Evolutionary conservation across 2,797 vertebrate species (phyloP).

Genomic region (Otolemur crassicaudatus): DNA sequence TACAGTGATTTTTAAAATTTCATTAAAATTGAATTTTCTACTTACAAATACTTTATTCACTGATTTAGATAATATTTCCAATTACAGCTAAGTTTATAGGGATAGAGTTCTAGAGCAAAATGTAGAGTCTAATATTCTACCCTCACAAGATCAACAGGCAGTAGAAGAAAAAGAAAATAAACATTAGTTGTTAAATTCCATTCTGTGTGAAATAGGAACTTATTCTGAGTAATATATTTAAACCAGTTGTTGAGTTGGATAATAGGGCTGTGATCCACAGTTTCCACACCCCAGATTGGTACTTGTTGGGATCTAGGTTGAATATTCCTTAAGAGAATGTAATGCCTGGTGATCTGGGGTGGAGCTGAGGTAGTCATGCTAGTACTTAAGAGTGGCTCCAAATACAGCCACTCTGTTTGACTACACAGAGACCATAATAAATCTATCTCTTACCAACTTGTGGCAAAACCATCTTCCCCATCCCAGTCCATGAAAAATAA

Average conservation of each 20-base stretch:
- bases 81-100: neutral
- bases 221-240: neutral
- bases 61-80: neutral
- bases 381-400: too few species aligned
- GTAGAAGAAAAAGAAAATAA: neutral
- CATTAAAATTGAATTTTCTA: neutral
- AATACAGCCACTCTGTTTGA: too few species aligned
- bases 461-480: too few species aligned
- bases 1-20: neutral
- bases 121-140: neutral
- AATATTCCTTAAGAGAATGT: too few species aligned
- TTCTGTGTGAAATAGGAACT: neutral
- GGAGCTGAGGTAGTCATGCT: too few species aligned
- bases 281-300: too few species aligned
- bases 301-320: too few species aligned
- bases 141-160: neutral
- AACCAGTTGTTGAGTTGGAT: neutral
- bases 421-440: too few species aligned
- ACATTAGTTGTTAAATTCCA: neutral
- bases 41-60: neutral
- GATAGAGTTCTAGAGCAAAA: neutral
- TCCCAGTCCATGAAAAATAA: too few species aligned
- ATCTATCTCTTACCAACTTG: too few species aligned
- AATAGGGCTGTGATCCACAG: neutral
- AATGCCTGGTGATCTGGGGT: too few species aligned